Base-by-base conservation (phyloP, 2,113 vertebrate species). In the Apus apus region DNA sequence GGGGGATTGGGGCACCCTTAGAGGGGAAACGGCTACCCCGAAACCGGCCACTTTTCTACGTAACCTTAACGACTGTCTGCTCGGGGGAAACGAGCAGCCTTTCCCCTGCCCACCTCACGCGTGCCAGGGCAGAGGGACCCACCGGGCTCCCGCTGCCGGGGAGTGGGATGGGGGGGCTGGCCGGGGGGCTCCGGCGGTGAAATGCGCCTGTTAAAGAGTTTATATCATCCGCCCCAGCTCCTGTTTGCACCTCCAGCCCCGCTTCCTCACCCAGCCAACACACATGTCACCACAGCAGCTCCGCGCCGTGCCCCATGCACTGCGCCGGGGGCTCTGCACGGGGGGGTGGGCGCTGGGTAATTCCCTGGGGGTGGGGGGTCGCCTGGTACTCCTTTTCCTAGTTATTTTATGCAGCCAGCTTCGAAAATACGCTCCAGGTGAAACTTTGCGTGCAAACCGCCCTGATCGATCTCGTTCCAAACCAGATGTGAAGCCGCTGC, bases 191-290 rank as follows among this genome's bases (percentile, higher is more conserved):
- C 38, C 2, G 21, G 34, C 4, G 32, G 50, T 0, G 10, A 62
- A 50, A 54, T 0, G 2, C 15, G 15, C 60, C 54, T 1, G 27
- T 1, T 15, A 2, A 40, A 5, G 54, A 29, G 26, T 27, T 9
- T 7, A 8, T 23, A 13, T 67, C 76, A 34, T 16, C 72, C n/a
- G 1, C 34, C 50, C 56, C 23, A 3, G 14, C 66, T 25, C 51
- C 78, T 43, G 19, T 77, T 65, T 46, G 77, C 77, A 8, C 85
- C 75, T 73, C 61, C 80, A 5, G 7, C 62, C 14, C 73, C 3
- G 29, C 54, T 54, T 53, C 38, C 81, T 74, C 23, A 21, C 73
- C 88, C 60, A 9, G 5, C 15, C 13, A 3, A 32, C 2, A 1
- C 26, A 27, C 75, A 34, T 60, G 10, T 17, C 74, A 48, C 11